phyloP scores from a whole-genome alignment of 1,140 invertebrate species.

The Batillaria attramentaria region DNA sequence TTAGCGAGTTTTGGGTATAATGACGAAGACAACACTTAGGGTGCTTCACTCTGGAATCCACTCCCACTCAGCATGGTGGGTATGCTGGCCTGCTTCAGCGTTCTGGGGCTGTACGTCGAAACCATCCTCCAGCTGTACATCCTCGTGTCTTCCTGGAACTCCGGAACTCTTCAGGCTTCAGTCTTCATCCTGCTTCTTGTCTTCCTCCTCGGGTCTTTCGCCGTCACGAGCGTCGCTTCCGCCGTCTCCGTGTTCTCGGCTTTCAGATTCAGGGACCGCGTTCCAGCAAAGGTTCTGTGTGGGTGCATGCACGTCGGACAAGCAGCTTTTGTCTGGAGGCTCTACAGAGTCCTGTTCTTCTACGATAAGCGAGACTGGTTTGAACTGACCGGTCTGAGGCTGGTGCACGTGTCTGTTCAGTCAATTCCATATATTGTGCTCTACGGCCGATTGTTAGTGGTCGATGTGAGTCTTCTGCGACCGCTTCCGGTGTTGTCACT shows the following conservation, averaged over 20 bases:
- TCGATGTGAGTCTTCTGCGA: background rate
- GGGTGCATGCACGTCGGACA: slow-evolving; percentile 9
- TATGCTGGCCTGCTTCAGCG: background rate
- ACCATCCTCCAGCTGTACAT: slow-evolving; percentile 10
- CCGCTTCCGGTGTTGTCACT: slow-evolving; percentile 3
- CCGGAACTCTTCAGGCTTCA: background rate
- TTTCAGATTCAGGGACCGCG: background rate
- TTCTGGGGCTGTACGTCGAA: slow-evolving; percentile 19
- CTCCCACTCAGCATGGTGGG: background rate
- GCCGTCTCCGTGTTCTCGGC: background rate
- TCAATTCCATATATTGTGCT: slow-evolving; percentile 20
- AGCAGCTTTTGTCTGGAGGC: slow-evolving; percentile 27
- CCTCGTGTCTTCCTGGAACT: background rate
- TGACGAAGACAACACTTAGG: background rate
- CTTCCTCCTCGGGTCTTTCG: background rate
- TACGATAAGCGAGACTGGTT: slow-evolving; percentile 18
- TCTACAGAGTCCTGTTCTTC: slow-evolving; percentile 4
- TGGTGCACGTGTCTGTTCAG: slow-evolving; percentile 19
- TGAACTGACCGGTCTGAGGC: slow-evolving; percentile 12
- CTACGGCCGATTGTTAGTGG: background rate
- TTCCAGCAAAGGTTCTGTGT: background rate
- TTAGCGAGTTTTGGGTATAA: background rate
- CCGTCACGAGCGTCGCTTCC: slow-evolving; percentile 10
- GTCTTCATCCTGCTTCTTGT: background rate
- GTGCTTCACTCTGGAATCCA: background rate